Conservation (phyloP, 2,888 invertebrate species). For the Cosmopolites sordidus region DNA sequence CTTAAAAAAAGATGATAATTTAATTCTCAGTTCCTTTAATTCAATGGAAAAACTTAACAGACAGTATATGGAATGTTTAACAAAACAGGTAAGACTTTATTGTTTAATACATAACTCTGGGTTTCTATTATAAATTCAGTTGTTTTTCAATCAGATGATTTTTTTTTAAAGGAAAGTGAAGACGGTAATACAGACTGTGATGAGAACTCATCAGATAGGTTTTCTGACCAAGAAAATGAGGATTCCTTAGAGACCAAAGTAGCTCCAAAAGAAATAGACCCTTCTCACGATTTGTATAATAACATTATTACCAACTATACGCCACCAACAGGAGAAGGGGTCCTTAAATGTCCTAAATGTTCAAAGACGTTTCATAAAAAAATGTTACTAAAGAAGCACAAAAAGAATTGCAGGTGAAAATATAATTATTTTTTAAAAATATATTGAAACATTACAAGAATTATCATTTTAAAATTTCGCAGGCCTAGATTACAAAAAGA, state of each 20-base stretch:
- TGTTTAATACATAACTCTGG: neutral
- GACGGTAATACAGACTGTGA: neutral
- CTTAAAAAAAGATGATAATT: too few species aligned
- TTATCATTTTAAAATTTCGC: slow-evolving; percentile 1
- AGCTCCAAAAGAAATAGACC: slow-evolving; percentile 46
- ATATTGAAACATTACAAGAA: too few species aligned
- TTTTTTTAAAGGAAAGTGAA: neutral
- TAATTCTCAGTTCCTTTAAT: too few species aligned
- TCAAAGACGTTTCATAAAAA: slow-evolving; percentile 55
- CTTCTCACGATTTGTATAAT: slow-evolving; percentile 45
- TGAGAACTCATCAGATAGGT: neutral
- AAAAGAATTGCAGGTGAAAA: slow-evolving; percentile 51
- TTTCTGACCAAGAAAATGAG: slow-evolving; percentile 15
- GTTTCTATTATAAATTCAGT: too few species aligned
- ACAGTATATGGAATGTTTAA: neutral
- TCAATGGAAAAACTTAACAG: too few species aligned
- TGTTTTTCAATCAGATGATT: too few species aligned
- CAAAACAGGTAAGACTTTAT: slow-evolving; percentile 5
- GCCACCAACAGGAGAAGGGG: slow-evolving; percentile 48
- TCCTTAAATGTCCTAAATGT: slow-evolving; percentile 55
- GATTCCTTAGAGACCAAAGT: slow-evolving; percentile 14
- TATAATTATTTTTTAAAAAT: neutral
- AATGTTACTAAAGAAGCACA: slow-evolving; percentile 54
- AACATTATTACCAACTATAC: slow-evolving; percentile 49
- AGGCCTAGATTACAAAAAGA: slow-evolving; percentile 50